Evolutionary conservation across 2,113 vertebrate species (phyloP).

Genomic region (Thinocorus orbignyianus): DNA sequence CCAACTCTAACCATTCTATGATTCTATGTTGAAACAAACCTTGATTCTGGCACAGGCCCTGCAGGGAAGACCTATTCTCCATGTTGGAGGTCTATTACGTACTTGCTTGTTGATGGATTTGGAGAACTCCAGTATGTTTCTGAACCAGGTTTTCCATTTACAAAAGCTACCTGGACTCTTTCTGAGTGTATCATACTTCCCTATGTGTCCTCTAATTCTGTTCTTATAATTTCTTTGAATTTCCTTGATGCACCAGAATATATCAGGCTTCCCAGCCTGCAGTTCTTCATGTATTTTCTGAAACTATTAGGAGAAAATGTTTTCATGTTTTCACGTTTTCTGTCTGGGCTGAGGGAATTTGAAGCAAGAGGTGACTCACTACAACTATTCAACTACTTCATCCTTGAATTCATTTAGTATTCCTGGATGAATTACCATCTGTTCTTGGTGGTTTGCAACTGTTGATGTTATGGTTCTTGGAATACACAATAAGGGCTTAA

Average conservation of each 20-base stretch:
- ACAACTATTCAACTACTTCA: background rate
- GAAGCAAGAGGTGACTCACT: background rate
- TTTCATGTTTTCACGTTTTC: background rate
- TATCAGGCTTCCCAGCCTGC: background rate
- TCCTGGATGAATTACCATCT: slow-evolving; percentile 1
- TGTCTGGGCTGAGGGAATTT: background rate
- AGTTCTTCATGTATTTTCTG: background rate
- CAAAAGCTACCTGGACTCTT: background rate
- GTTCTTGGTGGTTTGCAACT: background rate
- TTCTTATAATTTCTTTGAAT: background rate
- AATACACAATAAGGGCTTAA: background rate
- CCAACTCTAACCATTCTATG: no score
- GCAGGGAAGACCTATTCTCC: background rate
- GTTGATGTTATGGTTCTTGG: background rate
- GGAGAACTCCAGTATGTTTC: background rate
- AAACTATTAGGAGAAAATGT: background rate
- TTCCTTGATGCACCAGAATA: background rate
- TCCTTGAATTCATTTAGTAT: background rate
- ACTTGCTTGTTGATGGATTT: background rate
- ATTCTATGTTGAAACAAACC: background rate
- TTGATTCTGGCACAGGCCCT: background rate
- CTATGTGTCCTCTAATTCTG: background rate
- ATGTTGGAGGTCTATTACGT: background rate
- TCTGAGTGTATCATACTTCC: background rate
- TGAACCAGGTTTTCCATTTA: background rate